Evolutionary conservation across 1,140 invertebrate genomes (phyloP), one percentile per base, ranked within the genome.

Genomic region (Oryctes rhinoceros): DNA sequence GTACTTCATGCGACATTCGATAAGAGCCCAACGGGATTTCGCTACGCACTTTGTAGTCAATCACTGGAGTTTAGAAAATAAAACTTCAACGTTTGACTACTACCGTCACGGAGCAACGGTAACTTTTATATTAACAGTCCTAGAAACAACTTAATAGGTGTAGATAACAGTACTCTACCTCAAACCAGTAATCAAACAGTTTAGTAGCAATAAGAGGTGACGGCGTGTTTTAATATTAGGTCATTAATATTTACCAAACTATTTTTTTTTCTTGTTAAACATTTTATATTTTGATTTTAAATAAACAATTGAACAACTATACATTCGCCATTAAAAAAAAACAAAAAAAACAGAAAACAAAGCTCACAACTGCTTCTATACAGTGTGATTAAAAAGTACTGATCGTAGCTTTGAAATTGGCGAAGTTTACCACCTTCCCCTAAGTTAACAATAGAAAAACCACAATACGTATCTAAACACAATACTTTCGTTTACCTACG

Each of bases 81-180:
- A 35, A 71, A 71, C 1, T 35, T 71, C 35, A 71, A 71, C 35
- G 20, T 67, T 13, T 67, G 20, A 5, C 65, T 10, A 24, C 20
- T 35, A 67, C 24, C 11, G 65, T 35, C 65, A 3, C 11, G 13
- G 24, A 15, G 37, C 65, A 71, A 71, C 65, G 65, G 65, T 71
- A 71, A 71, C 24, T 71, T 71, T 71, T 71, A 35, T 30, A 71
- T 35, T 35, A 71, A 71, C 35, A 71, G 65, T 37, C 9, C 65
- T 71, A 71, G 65, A 30, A 71, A 71, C 7, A 71, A 24, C 20
- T 24, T 71, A 71, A 71, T 71, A 71, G 20, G 65, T 71, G 24
- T 35, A 15, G 24, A 20, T 71, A 71, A 71, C 65, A 71, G 65
- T 71, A 71, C 20, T 20, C 10, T 15, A 71, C 1, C 24, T 71